Evolutionary conservation across 37 sponge, comb jelly and placozoan genomes (phyloP).

Genomic region (Cliona cf. orientalis): DNA sequence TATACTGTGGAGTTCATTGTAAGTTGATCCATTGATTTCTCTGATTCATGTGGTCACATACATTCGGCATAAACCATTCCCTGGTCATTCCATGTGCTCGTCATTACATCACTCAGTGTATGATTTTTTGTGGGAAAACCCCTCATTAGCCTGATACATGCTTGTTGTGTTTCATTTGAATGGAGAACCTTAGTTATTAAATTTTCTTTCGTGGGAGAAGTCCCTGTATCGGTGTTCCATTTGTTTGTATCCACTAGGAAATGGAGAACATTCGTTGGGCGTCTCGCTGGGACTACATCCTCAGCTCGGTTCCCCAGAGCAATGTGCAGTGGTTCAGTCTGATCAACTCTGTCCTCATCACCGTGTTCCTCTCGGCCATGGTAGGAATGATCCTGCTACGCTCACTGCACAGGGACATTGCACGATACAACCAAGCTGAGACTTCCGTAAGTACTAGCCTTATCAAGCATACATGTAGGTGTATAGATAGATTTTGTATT

Average conservation of each 20-base stretch:
- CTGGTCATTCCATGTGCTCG: too few relatives aligned
- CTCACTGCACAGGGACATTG: constrained; percentile 90
- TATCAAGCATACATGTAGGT: not conserved
- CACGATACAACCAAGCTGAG: constrained; percentile 92
- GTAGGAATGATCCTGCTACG: constrained; percentile 94
- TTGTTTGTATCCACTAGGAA: constrained; percentile 37
- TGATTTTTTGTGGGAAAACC: not conserved
- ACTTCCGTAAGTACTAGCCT: constrained; percentile 52
- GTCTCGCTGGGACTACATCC: constrained; percentile 98
- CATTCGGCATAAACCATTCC: too few relatives aligned
- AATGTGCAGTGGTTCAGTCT: constrained; percentile 98
- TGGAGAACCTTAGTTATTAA: too few relatives aligned
- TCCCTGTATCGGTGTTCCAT: too few relatives aligned
- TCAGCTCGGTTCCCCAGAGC: constrained; percentile 75
- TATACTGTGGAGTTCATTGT: constrained; percentile 82
- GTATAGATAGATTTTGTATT: not conserved
- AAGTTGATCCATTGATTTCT: too few relatives aligned
- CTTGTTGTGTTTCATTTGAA: too few relatives aligned
- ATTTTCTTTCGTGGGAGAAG: too few relatives aligned
- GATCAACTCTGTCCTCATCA: constrained; percentile 92
- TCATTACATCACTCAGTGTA: not conserved
- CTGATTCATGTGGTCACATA: too few relatives aligned
- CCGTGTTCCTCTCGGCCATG: constrained; percentile 95
- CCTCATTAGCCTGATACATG: not conserved
- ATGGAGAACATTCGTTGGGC: constrained; percentile 82